Evolutionary conservation across 2,113 vertebrate genomes (phyloP).

Genomic region (Lasiurus cinereus): DNA sequence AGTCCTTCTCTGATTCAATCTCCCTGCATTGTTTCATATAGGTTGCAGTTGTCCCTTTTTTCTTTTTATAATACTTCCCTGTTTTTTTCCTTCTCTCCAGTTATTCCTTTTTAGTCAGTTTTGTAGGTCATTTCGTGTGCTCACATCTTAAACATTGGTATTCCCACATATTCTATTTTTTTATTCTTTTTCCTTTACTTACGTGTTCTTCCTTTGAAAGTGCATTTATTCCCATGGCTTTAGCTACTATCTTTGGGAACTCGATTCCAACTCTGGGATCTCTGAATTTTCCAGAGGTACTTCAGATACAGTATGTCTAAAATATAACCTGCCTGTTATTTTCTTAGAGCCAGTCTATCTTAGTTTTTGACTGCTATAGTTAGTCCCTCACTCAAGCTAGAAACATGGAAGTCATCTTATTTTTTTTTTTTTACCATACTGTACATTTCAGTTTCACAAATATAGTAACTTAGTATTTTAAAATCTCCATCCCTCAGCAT

Average conservation of each 20-base stretch:
- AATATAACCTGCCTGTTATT: constrained; percentile 35
- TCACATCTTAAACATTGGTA: constrained; percentile 11
- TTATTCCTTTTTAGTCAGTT: background rate
- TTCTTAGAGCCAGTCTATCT: constrained; percentile 18
- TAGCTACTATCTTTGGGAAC: background rate
- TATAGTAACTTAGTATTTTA: constrained; percentile 74
- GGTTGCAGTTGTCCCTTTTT: background rate
- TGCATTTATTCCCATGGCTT: background rate
- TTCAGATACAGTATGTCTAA: constrained; percentile 38
- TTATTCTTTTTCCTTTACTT: constrained; percentile 1
- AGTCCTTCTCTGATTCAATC: background rate
- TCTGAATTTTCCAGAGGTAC: constrained; percentile 5
- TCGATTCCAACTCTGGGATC: background rate
- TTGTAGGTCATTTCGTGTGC: background rate
- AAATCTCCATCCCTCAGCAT: constrained; percentile 33
- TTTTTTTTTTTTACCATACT: constrained; percentile 25
- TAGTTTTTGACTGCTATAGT: constrained; percentile 52
- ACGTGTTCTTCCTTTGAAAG: background rate
- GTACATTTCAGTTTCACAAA: constrained; percentile 56
- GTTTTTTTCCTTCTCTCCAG: background rate
- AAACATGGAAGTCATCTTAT: background rate
- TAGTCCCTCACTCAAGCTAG: constrained; percentile 28
- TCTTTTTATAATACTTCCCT: background rate
- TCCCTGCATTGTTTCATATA: constrained; percentile 19
- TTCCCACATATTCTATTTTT: constrained; percentile 35